Conservation (phyloP, 2,797 vertebrate species). For the Calcarius lapponicus region DNA sequence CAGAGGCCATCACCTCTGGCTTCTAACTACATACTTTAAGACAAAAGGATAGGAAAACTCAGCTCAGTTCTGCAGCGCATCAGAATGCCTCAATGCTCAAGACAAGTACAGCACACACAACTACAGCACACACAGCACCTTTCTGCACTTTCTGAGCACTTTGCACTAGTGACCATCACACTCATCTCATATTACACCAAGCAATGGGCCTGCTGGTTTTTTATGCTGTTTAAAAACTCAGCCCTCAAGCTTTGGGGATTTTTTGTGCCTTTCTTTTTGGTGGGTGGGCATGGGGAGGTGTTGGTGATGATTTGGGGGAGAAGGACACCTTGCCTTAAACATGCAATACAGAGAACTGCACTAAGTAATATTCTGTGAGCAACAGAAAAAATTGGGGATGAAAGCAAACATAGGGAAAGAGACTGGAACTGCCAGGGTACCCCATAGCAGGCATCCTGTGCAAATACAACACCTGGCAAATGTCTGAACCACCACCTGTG, state of each 20-base stretch:
- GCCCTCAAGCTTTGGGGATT: not conserved
- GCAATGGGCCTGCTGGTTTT: not conserved
- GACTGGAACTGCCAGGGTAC: not conserved
- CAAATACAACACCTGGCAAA: not conserved
- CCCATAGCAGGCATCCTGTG: not conserved
- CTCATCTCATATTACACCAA: not conserved
- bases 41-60: not conserved
- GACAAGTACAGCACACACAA: not conserved
- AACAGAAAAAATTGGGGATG: not conserved
- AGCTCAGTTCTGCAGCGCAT: not conserved
- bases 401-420: not conserved
- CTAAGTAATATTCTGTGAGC: not conserved
- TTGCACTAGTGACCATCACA: not conserved
- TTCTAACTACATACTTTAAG: not conserved
- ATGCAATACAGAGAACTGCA: not conserved
- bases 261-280: not conserved
- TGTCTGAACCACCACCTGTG: not conserved
- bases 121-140: rapidly evolving
- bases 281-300: too few relatives aligned
- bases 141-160: not conserved
- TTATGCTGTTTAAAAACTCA: not conserved
- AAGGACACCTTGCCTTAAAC: not conserved
- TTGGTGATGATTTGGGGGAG: not conserved
- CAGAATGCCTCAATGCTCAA: not conserved
- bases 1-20: not conserved